Conservation (phyloP, 2,113 vertebrate species). For the Otocyon megalotis region DNA sequence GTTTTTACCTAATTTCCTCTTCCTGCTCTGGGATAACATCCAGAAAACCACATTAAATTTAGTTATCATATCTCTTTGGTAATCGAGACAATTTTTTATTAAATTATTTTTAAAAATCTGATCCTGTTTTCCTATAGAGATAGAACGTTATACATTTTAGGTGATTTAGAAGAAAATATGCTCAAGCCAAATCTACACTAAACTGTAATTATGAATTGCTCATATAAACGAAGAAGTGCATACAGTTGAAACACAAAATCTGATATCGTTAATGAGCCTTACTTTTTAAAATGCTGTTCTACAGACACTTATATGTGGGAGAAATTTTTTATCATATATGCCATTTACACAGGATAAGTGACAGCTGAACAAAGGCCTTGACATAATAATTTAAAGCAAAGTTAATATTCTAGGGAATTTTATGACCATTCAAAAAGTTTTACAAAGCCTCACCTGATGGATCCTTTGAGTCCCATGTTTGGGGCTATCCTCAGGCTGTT, state of each 20-base stretch:
- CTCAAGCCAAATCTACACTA: neutral
- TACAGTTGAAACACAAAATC: neutral
- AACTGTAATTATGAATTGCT: neutral
- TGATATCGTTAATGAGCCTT: neutral
- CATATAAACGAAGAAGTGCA: neutral
- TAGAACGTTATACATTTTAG: neutral
- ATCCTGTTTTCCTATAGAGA: neutral
- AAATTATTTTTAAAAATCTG: neutral
- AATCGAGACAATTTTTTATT: neutral
- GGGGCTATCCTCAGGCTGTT: neutral
- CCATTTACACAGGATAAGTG: neutral
- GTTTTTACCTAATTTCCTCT: neutral
- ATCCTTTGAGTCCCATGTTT: neutral
- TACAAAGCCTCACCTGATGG: neutral
- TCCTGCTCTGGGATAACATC: neutral
- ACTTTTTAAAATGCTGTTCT: neutral
- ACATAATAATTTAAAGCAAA: constrained; percentile 23
- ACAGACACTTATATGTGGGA: neutral
- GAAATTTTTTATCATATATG: neutral
- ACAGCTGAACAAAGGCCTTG: neutral
- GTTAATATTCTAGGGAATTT: constrained; percentile 34
- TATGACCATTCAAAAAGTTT: neutral
- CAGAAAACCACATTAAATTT: neutral
- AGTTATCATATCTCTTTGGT: neutral
- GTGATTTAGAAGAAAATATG: neutral